A percentile compares a stretch with the other conserved stretches of the same genome.
Evolutionary conservation across 2,797 vertebrate species (phyloP).

Genomic region (Etheostoma nigrum): DNA sequence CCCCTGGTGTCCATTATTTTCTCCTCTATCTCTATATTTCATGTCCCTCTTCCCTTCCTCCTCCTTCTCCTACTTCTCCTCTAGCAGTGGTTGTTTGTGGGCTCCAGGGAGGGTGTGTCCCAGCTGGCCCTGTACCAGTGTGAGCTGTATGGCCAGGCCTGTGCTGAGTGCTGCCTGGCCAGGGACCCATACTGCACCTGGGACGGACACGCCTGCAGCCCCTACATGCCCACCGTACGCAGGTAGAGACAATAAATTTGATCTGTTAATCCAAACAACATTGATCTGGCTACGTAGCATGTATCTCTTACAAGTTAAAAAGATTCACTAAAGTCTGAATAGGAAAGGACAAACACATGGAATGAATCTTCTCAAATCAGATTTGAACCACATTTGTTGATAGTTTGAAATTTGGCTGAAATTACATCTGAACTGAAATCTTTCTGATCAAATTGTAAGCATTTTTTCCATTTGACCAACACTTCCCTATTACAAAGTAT

Average conservation of each 20-base stretch:
- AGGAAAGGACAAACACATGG: slow-evolving; percentile 39
- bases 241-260: slow-evolving; percentile 46
- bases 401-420: slow-evolving; percentile 26
- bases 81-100: slow-evolving; percentile 86
- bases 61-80: slow-evolving; percentile 2
- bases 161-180: slow-evolving; percentile 90
- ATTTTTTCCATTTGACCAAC: slow-evolving; percentile 49
- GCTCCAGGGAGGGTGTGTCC: slow-evolving; percentile 86
- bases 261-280: slow-evolving; percentile 16
- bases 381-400: slow-evolving; percentile 46
- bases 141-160: slow-evolving; percentile 90
- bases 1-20: neutral
- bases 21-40: slow-evolving; percentile 23
- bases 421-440: slow-evolving; percentile 29
- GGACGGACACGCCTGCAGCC: slow-evolving; percentile 88
- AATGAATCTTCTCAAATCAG: slow-evolving; percentile 28
- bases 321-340: neutral
- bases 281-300: slow-evolving; percentile 3
- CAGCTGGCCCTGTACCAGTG: slow-evolving; percentile 90
- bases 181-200: slow-evolving; percentile 93
- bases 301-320: neutral
- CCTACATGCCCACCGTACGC: slow-evolving; percentile 83
- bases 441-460: slow-evolving; percentile 22
- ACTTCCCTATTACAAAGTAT: slow-evolving; percentile 5
- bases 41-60: neutral